Base-by-base conservation (phyloP, 2,797 vertebrate genomes). In the Gila robusta region DNA sequence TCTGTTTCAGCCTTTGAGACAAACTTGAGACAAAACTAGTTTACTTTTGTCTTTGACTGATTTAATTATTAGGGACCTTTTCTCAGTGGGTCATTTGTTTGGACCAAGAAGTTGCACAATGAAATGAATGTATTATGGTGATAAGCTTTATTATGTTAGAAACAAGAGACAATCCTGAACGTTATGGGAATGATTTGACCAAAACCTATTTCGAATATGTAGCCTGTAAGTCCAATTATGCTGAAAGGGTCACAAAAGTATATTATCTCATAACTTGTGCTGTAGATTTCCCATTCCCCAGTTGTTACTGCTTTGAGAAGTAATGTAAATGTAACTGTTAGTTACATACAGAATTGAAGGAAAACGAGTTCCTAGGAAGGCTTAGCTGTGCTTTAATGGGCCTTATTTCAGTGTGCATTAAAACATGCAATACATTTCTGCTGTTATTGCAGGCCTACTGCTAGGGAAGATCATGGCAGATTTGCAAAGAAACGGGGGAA, bases 101-200 rank as follows among this genome's bases (percentile, higher is more conserved):
- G 76, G 83, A 85, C 64, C 74, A 84, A 79, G 74, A 79, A 10
- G 52, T 59, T 85, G 76, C 82, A 79, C 76, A 79, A 79, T 62
- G 83, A 59, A 79, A 84, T 70, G 64, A 87, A 82, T 85, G 70
- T 89, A 83, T 72, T 49, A 69, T 44, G 66, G 79, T 87, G n/a
- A 64, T 71, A 19, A 56, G 85, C 87, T 81, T 90, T 83, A 83
- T 85, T 37, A 62, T 71, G 54, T 78, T 9, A 62, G 10, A 79
- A 37, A 44, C 17, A 49, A 74, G 28, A 44, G 41, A 44, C 41
- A 44, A 76, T n/a, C n/a, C 19, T 76, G 59, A 66, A 11, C 1
- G 16, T 64, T 49, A 37, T 64, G 21, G 5, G 32, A 76, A 35
- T 54, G 6, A 66, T 84, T 70, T 35, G 26, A 79, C 74, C 64